Conservation (phyloP, 2,797 vertebrate species). For the Liasis olivaceus region DNA sequence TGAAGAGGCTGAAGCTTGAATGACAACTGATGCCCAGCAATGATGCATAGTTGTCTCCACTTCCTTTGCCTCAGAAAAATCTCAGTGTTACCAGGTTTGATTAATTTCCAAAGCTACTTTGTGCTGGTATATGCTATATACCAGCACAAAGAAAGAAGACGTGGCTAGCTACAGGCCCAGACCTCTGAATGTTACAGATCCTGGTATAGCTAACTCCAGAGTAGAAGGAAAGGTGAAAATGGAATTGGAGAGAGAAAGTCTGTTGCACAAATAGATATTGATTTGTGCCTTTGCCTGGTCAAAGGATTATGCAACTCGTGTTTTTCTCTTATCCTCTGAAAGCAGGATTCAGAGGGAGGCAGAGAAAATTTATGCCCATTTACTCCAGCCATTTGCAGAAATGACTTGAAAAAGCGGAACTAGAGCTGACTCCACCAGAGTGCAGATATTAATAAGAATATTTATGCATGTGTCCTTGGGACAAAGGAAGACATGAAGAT, state of each 20-base stretch:
- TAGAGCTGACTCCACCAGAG: background rate
- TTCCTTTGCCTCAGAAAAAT: background rate
- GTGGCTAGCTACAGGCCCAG: background rate
- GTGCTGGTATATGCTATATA: background rate
- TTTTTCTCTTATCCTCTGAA: background rate
- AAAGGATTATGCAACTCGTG: background rate
- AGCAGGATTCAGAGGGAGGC: background rate
- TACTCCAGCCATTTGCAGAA: background rate
- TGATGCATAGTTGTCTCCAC: background rate
- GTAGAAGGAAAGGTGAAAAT: background rate
- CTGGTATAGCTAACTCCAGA: background rate
- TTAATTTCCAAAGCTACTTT: background rate
- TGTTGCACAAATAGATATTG: background rate
- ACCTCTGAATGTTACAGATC: background rate
- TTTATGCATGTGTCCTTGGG: constrained; percentile 16
- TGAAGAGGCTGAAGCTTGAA: background rate
- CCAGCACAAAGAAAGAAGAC: background rate
- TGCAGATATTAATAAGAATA: background rate
- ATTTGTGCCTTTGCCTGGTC: background rate
- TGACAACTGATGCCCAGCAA: background rate
- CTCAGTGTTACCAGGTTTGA: background rate
- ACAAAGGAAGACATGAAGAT: constrained; percentile 3
- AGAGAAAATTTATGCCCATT: background rate
- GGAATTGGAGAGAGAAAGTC: background rate
- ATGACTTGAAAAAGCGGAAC: background rate